These are phyloP conservation scores for Scortum barcoo DNA, from an alignment of 2,113 vertebrate species.

Conservation along the genomic window DNA sequence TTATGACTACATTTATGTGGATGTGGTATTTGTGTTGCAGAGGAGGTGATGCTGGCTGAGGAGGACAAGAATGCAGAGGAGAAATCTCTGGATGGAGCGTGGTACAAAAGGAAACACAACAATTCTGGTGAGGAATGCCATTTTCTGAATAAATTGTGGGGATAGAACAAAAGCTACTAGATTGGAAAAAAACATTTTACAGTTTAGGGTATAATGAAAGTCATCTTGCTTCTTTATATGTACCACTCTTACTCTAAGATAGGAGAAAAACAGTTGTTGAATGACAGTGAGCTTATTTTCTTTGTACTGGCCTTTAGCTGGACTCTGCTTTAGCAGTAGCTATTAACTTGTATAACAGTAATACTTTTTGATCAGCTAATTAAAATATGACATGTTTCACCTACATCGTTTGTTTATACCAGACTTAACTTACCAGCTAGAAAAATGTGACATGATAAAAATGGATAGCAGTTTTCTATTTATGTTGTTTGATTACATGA, in stretches of 20 bases:
- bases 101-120: conserved; percentile 82
- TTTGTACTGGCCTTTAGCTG: no score
- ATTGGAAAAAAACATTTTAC: not conserved
- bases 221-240: no score
- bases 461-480: not conserved
- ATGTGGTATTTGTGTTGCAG: conserved; percentile 78
- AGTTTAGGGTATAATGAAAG: not conserved
- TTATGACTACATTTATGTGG: not conserved
- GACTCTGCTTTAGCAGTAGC: no score
- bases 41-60: conserved; percentile 98
- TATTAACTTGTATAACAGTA: no score
- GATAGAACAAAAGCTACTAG: not conserved
- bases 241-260: no score
- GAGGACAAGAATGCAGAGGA: conserved; percentile 95
- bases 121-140: conserved; percentile 76
- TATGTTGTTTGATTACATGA: not conserved
- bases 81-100: conserved; percentile 93
- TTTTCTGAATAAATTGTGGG: not conserved
- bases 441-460: no score
- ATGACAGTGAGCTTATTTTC: no score
- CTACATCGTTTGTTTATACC: no score
- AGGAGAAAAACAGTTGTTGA: no score
- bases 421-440: no score
- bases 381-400: no score
- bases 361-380: no score